Base-by-base conservation (phyloP, 1,140 invertebrate genomes). In the Diorhabda carinulata region DNA sequence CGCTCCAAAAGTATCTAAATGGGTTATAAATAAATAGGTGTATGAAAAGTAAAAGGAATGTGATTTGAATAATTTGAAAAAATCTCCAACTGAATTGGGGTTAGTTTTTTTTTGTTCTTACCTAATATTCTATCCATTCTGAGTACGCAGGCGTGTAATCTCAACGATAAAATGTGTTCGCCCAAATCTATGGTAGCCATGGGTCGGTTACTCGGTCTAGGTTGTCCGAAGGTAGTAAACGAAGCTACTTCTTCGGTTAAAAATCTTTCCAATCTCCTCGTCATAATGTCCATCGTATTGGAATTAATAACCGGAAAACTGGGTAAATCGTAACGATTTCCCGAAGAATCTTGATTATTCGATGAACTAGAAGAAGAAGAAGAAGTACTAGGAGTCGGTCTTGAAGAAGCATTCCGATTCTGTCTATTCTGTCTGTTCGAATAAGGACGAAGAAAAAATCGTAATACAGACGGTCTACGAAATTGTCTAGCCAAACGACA, bases 121-220 rank as follows among this genome's bases (percentile, higher is more conserved):
- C 76, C 76, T 40, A 79, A 57, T 5, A 78, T 57, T 57, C 73
- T 67, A 57, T 73, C 75, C 69, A 78, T 76, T 52, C 78, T 69
- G 42, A 73, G 61, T 3, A 75, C 64, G 65, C 78, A 77, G 10
- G 74, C 76, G 44, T 77, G 71, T 47, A 79, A 65, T 41, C 78
- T 65, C 66, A 77, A 63, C 3, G 77, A 69, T 41, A 79, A 68
- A 58, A 76, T 73, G 10, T 76, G 74, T 59, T 79, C 78, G 2
- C 76, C 76, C 10, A 79, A 47, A 71, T 77, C 76, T n/a, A 67
- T 67, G 3, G 70, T 57, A 3, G 67, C 59, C 5, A 44, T 61
- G 7, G 68, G 66, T 4, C n/a, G 6, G 6, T n/a, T 52, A n/a
- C 5, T 41, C 6, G 57, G 44, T 4, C 44, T 57, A 8, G 8